Base-by-base conservation (phyloP, 2,113 vertebrate species). In the Jacana jacana region DNA sequence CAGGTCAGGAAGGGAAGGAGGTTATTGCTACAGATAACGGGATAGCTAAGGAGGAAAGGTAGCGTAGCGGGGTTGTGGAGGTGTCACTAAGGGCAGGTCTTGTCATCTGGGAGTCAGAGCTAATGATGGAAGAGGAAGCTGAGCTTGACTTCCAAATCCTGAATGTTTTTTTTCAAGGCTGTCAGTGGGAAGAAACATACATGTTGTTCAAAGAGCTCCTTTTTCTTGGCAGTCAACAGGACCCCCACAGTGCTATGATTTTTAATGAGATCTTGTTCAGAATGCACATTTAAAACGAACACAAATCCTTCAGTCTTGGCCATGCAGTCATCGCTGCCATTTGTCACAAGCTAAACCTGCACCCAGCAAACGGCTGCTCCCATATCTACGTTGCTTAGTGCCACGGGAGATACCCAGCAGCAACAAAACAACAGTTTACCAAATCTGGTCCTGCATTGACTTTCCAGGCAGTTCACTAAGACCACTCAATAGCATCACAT, bases 221-320 rank as follows among this genome's bases (percentile, higher is more conserved):
- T 92, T 94, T 89, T 91, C 83, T 95, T 96, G 93, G 88, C 96
- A 92, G 58, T 84, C 49, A 81, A 48, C 49, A 85, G 48, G 44
- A 58, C 69, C 73, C 88, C 31, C 57, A 35, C 40, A 72, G 49
- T 80, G 81, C 40, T 40, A 37, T 46, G 83, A 91, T 73, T 94
- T 95, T 88, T 96, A 96, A 93, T 81, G 33, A 85, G 44, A 44
- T 93, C 69, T 57, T 91, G 88, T 86, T 86, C 86, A 76, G 52
- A 93, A 76, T 44, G 52, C 6, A 0, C 57, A 35, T 92, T 92
- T 88, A 11, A 94, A 91, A 57, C 18, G 18, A 96, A 79, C 30
- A 81, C 61, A 89, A 69, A 72, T 64, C 35, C 60, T 85, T 79
- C 76, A 58, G 61, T 68, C 52, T 87, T 57, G 65, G 68, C 49